phyloP scores from a whole-genome alignment of 30 jellyfish, hydroid and myxozoan species.

The Turritopsis rubra region DNA sequence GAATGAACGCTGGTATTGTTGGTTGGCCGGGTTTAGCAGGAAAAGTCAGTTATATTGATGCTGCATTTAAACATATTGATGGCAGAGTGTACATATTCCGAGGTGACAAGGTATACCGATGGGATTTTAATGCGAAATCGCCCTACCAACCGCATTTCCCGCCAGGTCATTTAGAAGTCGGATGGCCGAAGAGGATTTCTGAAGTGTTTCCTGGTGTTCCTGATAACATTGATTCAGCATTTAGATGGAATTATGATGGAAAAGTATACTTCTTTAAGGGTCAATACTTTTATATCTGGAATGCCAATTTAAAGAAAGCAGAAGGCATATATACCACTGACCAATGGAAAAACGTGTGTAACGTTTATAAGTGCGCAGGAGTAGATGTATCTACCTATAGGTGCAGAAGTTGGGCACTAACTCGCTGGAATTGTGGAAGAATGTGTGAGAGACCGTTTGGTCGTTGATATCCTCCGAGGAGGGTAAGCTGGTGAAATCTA shows the following conservation, averaged over 20 bases:
- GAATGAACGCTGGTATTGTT: not conserved
- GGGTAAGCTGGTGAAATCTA: not conserved
- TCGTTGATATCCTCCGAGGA: not conserved
- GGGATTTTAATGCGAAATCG: slow-evolving; percentile 28
- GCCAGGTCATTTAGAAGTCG: slow-evolving; percentile 24
- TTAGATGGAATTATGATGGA: slow-evolving; percentile 36
- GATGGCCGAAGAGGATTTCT: slow-evolving; percentile 40
- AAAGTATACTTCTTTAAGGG: slow-evolving; percentile 33
- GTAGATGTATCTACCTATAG: too few species aligned
- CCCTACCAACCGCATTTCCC: slow-evolving; percentile 17
- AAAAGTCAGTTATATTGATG: slow-evolving; percentile 14
- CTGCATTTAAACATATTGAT: slow-evolving; percentile 33
- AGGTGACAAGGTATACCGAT: slow-evolving; percentile 17
- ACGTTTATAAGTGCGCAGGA: slow-evolving; percentile 6
- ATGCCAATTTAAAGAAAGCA: slow-evolving; percentile 7
- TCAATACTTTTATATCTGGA: slow-evolving; percentile 23
- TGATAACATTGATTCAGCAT: slow-evolving; percentile 34
- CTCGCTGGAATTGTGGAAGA: not conserved
- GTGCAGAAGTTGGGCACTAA: slow-evolving; percentile 26
- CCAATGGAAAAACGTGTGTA: slow-evolving; percentile 36
- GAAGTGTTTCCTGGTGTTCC: slow-evolving; percentile 44
- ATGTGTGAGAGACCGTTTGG: not conserved
- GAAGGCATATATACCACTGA: slow-evolving; percentile 23
- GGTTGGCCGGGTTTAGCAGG: slow-evolving; percentile 45
- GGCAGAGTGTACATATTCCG: slow-evolving; percentile 23